Conservation (phyloP, 2,888 invertebrate genomes). For the Prosopocoilus inquinatus region DNA sequence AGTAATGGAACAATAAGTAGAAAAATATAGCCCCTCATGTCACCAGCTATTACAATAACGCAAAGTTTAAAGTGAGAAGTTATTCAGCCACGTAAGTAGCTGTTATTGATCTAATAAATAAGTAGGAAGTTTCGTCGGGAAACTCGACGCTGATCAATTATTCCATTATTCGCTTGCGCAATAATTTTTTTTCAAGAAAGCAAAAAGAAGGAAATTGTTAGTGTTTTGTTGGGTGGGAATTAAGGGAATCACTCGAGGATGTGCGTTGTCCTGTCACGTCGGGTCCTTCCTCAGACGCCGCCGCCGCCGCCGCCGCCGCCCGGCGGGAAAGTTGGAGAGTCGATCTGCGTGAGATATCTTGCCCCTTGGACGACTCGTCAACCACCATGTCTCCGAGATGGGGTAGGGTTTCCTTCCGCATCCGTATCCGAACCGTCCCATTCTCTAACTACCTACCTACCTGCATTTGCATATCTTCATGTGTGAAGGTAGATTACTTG, state of each 20-base stretch:
- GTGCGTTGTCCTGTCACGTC: neutral
- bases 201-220: neutral
- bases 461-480: constrained; percentile 35
- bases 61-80: constrained; percentile 19
- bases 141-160: neutral
- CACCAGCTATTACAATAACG: neutral
- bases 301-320: too few relatives aligned
- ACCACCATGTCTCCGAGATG: constrained; percentile 45
- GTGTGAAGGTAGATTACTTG: constrained; percentile 27
- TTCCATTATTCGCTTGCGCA: neutral
- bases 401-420: constrained; percentile 30
- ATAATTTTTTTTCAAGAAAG: neutral
- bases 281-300: neutral
- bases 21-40: too few relatives aligned
- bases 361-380: constrained; percentile 35
- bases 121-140: neutral
- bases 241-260: neutral
- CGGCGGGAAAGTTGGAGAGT: constrained; percentile 14
- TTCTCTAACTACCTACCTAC: constrained; percentile 21
- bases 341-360: constrained; percentile 48
- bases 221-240: neutral
- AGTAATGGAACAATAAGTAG: too few relatives aligned
- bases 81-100: constrained; percentile 16
- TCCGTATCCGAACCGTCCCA: constrained; percentile 15
- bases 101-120: constrained; percentile 21